Percentiles rank a stretch among this genome's conserved stretches.
These are phyloP conservation scores for Yoshiicerus persimilis DNA, from an alignment of 1,140 invertebrate genomes.

Conservation along the genomic window DNA sequence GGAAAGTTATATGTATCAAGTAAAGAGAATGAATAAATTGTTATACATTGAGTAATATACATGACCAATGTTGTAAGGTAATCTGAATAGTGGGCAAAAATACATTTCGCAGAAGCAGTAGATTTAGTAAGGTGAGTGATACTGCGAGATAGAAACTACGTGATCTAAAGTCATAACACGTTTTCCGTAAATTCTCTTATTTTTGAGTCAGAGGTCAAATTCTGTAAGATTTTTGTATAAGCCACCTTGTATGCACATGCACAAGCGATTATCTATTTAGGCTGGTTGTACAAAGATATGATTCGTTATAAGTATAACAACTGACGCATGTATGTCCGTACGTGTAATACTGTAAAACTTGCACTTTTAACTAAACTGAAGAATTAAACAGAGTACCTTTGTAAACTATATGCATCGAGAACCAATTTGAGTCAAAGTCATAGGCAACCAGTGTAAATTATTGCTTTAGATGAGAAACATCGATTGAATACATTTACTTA, in stretches of 20 bases:
- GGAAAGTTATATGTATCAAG: no score
- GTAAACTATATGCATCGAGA: neutral
- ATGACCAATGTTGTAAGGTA: no score
- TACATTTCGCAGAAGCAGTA: neutral
- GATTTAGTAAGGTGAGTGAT: neutral
- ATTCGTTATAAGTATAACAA: neutral
- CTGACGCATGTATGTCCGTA: neutral
- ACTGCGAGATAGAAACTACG: neutral
- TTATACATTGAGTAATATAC: no score
- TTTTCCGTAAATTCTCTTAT: neutral
- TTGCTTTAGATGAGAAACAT: slow-evolving; percentile 1
- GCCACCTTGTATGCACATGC: slow-evolving; percentile 2
- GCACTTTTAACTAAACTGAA: neutral
- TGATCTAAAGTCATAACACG: neutral
- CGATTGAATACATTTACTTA: neutral
- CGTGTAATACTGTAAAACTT: neutral
- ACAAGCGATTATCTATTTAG: neutral
- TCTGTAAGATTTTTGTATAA: neutral
- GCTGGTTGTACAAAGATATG: neutral
- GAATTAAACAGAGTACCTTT: neutral
- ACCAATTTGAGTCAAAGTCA: neutral
- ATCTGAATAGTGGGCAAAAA: no score
- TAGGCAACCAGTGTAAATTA: neutral
- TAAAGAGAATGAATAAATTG: no score
- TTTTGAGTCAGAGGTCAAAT: slow-evolving; percentile 9